Base-by-base conservation (phyloP, 2,888 invertebrate genomes). In the Hylaea fasciaria region DNA sequence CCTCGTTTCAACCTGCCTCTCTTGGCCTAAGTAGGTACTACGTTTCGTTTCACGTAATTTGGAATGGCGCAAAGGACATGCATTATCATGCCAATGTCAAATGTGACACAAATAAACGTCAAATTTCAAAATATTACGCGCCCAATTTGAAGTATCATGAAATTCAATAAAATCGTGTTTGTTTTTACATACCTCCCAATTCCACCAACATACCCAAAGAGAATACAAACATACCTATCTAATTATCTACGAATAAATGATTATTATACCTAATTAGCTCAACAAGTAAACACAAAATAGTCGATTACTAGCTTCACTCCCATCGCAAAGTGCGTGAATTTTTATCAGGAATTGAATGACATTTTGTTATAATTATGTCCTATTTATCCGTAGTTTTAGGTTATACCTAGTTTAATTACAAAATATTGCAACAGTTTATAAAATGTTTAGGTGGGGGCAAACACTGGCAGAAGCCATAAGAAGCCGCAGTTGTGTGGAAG, bases 371-470 rank as follows among this genome's bases (percentile, higher is more conserved):
- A n/a, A n/a, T n/a, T n/a, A n/a, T n/a, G n/a, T n/a, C n/a, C n/a
- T n/a, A n/a, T n/a, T 37, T 22, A 35, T 8, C 22, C 10, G 7
- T 41, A 35, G n/a, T 35, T 53, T 48, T 44, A 53, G 48, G 44
- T 54, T 54, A 48, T 60, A 22, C 22, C 22, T 22, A 22, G 49
- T 32, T 35, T 50, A 48, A 11, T 35, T 46, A 57, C 44, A 22
- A 41, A 43, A 47, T 47, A 58, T 55, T 46, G 14, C 29, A 32
- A 32, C 11, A 8, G 22, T 55, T 22, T 29, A 10, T 44, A 54
- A 2, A 35, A 60, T 87, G 83, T 84, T 82, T 80, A 86, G 78
- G 77, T 79, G 80, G 74, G 72, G 78, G 52, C 72, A 71, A 68
- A 67, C 72, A 47, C 57, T 83, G 52, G 68, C 61, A 52, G 68